Percentiles rank a stretch among this genome's conserved stretches.
Conservation (phyloP, 1,140 invertebrate species). For the Zaprionus africanus region DNA sequence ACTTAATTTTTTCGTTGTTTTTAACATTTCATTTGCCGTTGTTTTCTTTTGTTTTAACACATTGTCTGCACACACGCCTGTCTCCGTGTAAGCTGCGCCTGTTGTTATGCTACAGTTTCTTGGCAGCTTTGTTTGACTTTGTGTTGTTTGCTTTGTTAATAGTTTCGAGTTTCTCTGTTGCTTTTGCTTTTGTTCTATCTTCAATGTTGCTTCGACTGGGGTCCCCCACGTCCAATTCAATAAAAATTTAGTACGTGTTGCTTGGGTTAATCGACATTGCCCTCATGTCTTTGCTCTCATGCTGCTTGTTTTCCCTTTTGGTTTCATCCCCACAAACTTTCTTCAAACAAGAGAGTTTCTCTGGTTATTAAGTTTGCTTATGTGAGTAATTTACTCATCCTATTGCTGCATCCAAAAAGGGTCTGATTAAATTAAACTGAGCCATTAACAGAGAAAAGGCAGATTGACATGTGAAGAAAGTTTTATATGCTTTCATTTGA, state of each 20-base stretch:
- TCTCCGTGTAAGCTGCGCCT: background rate
- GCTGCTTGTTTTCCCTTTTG: background rate
- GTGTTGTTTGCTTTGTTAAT: constrained; percentile 39
- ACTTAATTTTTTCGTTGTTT: background rate
- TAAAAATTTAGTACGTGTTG: constrained; percentile 52
- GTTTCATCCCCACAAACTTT: constrained; percentile 11
- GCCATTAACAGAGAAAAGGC: background rate
- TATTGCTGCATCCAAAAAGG: background rate
- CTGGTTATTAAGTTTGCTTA: constrained; percentile 1
- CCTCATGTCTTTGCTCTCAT: background rate
- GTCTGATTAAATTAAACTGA: background rate
- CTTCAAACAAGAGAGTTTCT: background rate
- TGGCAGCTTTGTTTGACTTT: constrained; percentile 20
- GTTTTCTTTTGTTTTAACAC: background rate
- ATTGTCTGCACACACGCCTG: background rate
- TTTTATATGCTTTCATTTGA: background rate
- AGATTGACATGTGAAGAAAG: background rate
- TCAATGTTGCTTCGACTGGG: background rate
- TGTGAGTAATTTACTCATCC: background rate
- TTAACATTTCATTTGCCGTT: background rate
- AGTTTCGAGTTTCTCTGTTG: constrained; percentile 18
- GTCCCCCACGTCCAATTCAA: constrained; percentile 35
- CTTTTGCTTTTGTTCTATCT: background rate
- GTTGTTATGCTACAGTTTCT: constrained; percentile 20
- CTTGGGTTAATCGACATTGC: constrained; percentile 32